phyloP scores from a whole-genome alignment of 2,113 vertebrate genomes.

The Atherinomorus stipes region DNA sequence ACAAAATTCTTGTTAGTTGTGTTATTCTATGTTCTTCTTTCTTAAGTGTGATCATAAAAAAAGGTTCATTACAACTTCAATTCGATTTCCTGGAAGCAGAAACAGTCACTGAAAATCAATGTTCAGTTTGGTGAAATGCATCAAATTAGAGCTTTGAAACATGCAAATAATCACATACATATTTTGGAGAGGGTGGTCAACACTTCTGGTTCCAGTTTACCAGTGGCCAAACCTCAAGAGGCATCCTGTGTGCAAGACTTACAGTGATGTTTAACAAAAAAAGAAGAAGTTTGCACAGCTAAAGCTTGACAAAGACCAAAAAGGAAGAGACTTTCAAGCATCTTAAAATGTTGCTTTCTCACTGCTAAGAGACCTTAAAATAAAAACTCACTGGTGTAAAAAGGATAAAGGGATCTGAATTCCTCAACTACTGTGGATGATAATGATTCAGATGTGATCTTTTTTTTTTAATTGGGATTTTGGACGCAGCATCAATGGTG shows the following conservation, averaged over 20 bases:
- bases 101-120: constrained; percentile 33
- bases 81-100: constrained; percentile 36
- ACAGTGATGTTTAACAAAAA: background rate
- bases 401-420: constrained; percentile 14
- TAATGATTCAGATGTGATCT: constrained; percentile 16
- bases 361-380: constrained; percentile 46
- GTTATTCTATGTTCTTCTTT: constrained; percentile 66
- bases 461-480: constrained; percentile 46
- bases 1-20: constrained; percentile 20
- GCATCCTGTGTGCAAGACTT: background rate
- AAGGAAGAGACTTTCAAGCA: background rate
- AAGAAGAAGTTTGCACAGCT: too few relatives aligned
- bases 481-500: constrained; percentile 57
- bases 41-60: constrained; percentile 23
- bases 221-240: background rate
- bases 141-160: constrained; percentile 41
- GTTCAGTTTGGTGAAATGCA: constrained; percentile 43
- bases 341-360: constrained; percentile 22
- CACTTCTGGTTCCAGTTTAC: too few relatives aligned
- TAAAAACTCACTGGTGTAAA: constrained; percentile 30
- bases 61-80: constrained; percentile 3
- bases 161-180: constrained; percentile 10
- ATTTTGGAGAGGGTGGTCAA: background rate
- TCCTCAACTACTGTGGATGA: constrained; percentile 12
- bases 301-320: background rate